Percentiles rank a stretch among this genome's conserved stretches.
Evolutionary conservation across 2,113 vertebrate genomes (phyloP).

Genomic region (Calcarius ornatus): DNA sequence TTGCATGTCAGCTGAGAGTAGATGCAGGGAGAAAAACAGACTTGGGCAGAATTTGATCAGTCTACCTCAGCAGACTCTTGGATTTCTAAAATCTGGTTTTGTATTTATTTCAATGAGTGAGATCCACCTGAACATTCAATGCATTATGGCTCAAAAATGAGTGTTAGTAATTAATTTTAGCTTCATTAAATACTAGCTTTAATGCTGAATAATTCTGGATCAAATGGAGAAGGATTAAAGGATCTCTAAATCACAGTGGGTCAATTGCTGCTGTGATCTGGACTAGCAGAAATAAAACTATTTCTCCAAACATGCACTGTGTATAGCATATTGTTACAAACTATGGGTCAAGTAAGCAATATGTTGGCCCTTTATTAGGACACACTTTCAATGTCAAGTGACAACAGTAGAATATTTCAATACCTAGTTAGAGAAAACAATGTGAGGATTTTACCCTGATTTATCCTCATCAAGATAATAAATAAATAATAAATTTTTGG

Average conservation of each 20-base stretch:
- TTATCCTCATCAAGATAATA: background rate
- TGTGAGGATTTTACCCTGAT: background rate
- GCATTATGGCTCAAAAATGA: background rate
- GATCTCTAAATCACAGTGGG: background rate
- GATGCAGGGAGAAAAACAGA: background rate
- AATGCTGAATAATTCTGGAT: background rate
- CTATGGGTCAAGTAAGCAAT: background rate
- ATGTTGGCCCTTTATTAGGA: background rate
- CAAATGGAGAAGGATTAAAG: background rate
- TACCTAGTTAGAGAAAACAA: background rate
- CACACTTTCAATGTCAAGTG: background rate
- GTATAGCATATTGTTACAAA: background rate
- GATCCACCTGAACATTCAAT: background rate
- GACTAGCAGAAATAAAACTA: background rate
- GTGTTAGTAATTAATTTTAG: background rate
- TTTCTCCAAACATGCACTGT: background rate
- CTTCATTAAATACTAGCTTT: background rate
- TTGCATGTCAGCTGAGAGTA: background rate
- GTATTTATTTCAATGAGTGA: background rate
- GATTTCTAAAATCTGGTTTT: background rate
- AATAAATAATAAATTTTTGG: background rate
- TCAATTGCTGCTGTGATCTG: background rate
- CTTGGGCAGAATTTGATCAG: background rate
- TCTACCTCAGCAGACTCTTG: background rate
- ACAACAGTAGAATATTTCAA: background rate